These are phyloP conservation scores for Anoncus sp. DNA, from an alignment of 2,888 invertebrate species.

Conservation along the genomic window DNA sequence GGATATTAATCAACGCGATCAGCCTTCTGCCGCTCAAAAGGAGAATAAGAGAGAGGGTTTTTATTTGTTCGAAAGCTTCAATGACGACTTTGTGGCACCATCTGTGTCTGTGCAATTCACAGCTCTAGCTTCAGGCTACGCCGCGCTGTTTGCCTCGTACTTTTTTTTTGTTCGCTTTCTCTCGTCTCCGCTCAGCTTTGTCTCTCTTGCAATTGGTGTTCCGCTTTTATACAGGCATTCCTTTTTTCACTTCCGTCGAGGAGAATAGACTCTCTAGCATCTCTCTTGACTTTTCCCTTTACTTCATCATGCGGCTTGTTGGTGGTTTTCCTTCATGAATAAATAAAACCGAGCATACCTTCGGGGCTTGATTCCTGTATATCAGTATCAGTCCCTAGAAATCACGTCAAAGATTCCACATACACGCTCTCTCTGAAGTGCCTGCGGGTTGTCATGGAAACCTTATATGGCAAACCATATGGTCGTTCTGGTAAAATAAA, in stretches of 20 bases:
- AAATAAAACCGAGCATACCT: slow-evolving; percentile 42
- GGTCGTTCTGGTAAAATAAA: not conserved
- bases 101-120: slow-evolving; percentile 30
- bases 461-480: not conserved
- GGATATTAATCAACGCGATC: slow-evolving; percentile 62
- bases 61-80: slow-evolving; percentile 22
- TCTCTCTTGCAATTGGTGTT: slow-evolving; percentile 39
- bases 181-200: slow-evolving; percentile 33
- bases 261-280: not conserved
- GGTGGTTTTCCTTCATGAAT: slow-evolving; percentile 47
- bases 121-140: slow-evolving; percentile 24
- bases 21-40: slow-evolving; percentile 14
- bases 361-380: slow-evolving; percentile 28
- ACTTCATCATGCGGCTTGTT: slow-evolving; percentile 44
- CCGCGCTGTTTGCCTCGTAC: slow-evolving; percentile 31
- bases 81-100: slow-evolving; percentile 34
- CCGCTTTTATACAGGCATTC: slow-evolving; percentile 31
- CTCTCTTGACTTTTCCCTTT: slow-evolving; percentile 45
- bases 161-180: slow-evolving; percentile 24
- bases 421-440: not conserved
- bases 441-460: not conserved
- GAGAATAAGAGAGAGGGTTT: slow-evolving; percentile 6
- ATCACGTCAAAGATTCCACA: slow-evolving; percentile 5
- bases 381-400: not conserved
- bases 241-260: slow-evolving; percentile 35